Evolutionary conservation across 2,113 vertebrate genomes (phyloP), one percentile per base, ranked within the genome.

Genomic region (Dromaius novaehollandiae): DNA sequence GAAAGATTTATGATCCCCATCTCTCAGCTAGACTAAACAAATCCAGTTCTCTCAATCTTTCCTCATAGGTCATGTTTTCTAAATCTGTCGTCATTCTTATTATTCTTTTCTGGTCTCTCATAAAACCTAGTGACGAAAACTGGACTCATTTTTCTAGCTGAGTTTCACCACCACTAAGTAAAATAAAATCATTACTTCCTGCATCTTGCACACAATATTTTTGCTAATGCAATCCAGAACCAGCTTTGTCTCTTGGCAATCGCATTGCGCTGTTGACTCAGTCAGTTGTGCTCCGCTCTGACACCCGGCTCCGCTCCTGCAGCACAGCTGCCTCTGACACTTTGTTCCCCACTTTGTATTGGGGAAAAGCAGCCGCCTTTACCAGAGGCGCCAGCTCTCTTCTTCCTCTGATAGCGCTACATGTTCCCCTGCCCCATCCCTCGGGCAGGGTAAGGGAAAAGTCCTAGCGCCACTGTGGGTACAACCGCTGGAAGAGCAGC

Each of bases 131-230:
- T 3, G 14, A n/a, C 40, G 32, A 13, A 88, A 77, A 26, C 11
- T 0, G 3, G 64, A 51, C 5, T 2, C 66, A 63, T 91, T 94
- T 91, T 80, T 94, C 93, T 94, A 61, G 74, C 70, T 6, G 63
- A 82, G 63, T 86, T 88, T 88, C 70, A 40, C 79, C 82, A 88
- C 61, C 66, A 8, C 88, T 81, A 46, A 92, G 64, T 73, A 80
- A 2, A 81, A 81, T 83, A 70, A 96, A 95, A 88, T 22, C 36
- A 82, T 95, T 96, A 78, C 79, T 94, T 96, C 96, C 96, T 81
- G 75, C 87, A 69, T 10, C 78, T 65, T 65, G 92, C 90, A 81
- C 82, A 75, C 68, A 83, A 11, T 68, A 74, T 46, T 90, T 68
- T 76, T 68, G 82, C 76, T 95, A 95, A 96, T 9, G 51, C 71